phyloP scores from a whole-genome alignment of 2,888 invertebrate genomes.

The Allolobophora icterica region DNA sequence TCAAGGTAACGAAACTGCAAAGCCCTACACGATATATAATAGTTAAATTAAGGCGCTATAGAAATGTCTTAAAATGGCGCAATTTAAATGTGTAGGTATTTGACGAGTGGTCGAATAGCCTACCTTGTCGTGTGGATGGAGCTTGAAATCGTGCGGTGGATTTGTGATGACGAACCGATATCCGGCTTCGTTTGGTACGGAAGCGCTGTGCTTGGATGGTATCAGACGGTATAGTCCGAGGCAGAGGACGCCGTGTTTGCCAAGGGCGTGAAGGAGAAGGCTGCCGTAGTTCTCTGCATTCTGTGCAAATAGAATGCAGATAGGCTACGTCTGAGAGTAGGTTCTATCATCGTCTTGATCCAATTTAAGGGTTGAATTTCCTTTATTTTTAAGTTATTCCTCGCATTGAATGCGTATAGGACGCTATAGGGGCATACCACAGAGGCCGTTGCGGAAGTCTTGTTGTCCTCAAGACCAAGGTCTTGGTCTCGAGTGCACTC shows the following conservation, averaged over 20 bases:
- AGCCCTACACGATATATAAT: too few relatives aligned
- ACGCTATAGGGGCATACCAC: too few relatives aligned
- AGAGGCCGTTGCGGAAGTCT: too few relatives aligned
- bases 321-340: neutral
- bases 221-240: conserved; percentile 49
- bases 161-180: conserved; percentile 99
- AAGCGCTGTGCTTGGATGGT: conserved; percentile 29
- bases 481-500: too few relatives aligned
- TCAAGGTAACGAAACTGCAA: too few relatives aligned
- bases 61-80: neutral
- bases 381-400: too few relatives aligned
- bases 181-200: conserved; percentile 71
- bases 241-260: conserved; percentile 47
- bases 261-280: conserved; percentile 45
- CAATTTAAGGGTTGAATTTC: too few relatives aligned
- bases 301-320: neutral
- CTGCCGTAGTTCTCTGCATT: conserved; percentile 68
- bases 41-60: neutral
- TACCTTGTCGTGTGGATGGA: conserved; percentile 30
- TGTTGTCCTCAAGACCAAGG: too few relatives aligned
- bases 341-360: too few relatives aligned
- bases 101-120: neutral
- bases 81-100: neutral
- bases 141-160: conserved; percentile 92
- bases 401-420: too few relatives aligned